These are phyloP conservation scores for Calyptomena viridis DNA, from an alignment of 2,113 vertebrate species.

Conservation along the genomic window DNA sequence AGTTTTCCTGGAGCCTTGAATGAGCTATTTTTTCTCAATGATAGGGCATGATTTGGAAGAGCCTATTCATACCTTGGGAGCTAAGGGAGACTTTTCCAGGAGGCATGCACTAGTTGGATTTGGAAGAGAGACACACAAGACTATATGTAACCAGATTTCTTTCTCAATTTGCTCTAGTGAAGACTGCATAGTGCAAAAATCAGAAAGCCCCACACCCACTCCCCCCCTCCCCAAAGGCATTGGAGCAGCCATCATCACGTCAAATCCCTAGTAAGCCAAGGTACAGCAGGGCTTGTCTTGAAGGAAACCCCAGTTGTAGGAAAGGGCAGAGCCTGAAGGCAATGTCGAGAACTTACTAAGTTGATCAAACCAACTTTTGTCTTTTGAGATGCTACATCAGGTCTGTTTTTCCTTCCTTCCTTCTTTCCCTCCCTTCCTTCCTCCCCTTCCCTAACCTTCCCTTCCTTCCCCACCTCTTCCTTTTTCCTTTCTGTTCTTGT, in stretches of 20 bases:
- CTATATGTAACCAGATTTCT: background rate
- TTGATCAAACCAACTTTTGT: background rate
- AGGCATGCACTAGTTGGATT: background rate
- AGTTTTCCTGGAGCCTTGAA: background rate
- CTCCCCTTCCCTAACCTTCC: accelerated
- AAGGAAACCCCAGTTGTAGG: background rate
- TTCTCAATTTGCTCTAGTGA: background rate
- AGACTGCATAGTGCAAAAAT: background rate
- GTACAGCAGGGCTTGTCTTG: background rate
- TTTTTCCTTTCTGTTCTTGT: accelerated
- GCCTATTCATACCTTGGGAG: background rate
- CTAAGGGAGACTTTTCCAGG: background rate
- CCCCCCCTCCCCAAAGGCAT: background rate
- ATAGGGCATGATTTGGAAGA: background rate
- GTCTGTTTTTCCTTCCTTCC: background rate
- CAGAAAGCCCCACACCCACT: background rate
- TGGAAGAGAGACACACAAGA: background rate
- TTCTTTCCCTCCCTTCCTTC: too few species aligned
- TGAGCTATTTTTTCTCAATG: background rate
- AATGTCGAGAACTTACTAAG: background rate
- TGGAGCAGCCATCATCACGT: background rate
- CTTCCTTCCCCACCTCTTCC: accelerated
- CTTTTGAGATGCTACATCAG: background rate
- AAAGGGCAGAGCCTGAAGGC: background rate
- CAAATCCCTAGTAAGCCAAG: background rate